Conservation (phyloP, 2,797 vertebrate genomes). For the Cirrhinus mrigala region DNA sequence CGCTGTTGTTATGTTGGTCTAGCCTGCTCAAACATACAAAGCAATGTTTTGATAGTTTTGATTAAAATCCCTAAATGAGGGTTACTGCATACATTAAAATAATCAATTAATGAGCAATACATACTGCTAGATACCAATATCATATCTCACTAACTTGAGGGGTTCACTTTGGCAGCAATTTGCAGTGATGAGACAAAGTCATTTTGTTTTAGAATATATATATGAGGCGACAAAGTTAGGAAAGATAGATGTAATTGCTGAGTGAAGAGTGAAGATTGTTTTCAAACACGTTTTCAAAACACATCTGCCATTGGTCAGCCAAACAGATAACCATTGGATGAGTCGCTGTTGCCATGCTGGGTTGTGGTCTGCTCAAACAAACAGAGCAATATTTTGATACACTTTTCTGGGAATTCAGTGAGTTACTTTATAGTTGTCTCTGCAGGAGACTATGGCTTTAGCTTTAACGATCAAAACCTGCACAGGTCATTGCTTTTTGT, state of each 20-base stretch:
- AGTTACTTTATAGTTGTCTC: not conserved
- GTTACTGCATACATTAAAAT: not conserved
- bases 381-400: not conserved
- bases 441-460: not conserved
- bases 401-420: not conserved
- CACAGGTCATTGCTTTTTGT: not conserved
- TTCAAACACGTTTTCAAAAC: not conserved
- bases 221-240: not conserved
- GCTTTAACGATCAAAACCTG: not conserved
- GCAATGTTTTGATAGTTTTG: not conserved
- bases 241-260: not conserved
- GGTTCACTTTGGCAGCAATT: not conserved
- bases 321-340: not conserved
- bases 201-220: not conserved
- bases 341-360: not conserved
- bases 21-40: not conserved
- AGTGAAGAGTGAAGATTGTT: not conserved
- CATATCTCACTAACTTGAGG: not conserved
- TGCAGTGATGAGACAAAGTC: not conserved
- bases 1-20: not conserved
- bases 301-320: not conserved
- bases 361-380: not conserved
- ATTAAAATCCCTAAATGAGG: not conserved
- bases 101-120: not conserved
- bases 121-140: not conserved